A percentile compares a stretch with the other conserved stretches of the same genome.
phyloP scores from a whole-genome alignment of 2,113 vertebrate species.

The Dipodomys ordii region DNA sequence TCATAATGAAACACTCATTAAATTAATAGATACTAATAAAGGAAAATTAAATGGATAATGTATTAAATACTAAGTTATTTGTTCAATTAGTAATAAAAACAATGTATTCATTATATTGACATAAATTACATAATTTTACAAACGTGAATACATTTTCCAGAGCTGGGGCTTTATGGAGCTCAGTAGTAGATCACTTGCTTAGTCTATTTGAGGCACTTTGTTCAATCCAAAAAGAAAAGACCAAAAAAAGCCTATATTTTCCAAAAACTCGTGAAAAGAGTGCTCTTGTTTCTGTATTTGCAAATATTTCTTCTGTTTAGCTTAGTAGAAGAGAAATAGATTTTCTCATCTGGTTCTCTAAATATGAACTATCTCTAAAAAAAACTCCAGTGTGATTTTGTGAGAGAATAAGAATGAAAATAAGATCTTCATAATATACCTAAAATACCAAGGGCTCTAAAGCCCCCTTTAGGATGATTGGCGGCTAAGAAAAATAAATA shows the following conservation, averaged over 20 bases:
- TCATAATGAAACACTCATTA: too few species aligned
- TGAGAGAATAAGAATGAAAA: background rate
- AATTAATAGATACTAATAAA: too few species aligned
- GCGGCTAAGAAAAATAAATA: background rate
- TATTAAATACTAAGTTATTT: background rate
- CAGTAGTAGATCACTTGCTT: background rate
- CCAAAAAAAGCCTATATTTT: background rate
- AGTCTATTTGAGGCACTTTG: background rate
- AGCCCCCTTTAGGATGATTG: background rate
- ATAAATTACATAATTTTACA: background rate
- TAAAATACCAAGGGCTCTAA: background rate
- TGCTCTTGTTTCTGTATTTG: background rate
- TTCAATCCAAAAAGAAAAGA: background rate
- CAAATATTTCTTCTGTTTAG: background rate
- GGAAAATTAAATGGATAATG: background rate
- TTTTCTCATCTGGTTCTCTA: background rate
- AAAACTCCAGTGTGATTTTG: background rate
- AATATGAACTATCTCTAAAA: background rate
- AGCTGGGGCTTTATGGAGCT: too few species aligned
- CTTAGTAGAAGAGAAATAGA: background rate
- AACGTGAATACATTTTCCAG: constrained; percentile 10
- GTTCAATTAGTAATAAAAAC: background rate
- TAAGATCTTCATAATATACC: background rate
- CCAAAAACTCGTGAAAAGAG: background rate
- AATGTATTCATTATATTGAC: background rate